Percentiles rank a stretch among this genome's conserved stretches.
These are phyloP conservation scores for Mormyrus hasselquistii DNA, from an alignment of 2,797 vertebrate genomes.

Conservation along the genomic window DNA sequence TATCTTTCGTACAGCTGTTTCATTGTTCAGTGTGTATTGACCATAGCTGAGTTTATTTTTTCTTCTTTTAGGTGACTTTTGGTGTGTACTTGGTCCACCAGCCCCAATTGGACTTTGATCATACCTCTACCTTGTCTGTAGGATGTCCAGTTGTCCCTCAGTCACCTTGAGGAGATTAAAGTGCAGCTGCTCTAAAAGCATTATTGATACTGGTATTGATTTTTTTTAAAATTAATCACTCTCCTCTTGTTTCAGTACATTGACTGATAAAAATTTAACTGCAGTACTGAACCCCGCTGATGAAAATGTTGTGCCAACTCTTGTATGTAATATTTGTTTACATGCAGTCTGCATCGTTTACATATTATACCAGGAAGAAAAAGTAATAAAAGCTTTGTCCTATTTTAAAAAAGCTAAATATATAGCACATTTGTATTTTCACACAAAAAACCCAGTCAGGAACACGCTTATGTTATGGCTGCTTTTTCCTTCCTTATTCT, in stretches of 20 bases:
- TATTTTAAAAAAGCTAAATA: not conserved
- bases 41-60: not conserved
- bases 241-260: not conserved
- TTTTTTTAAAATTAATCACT: not conserved
- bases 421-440: not conserved
- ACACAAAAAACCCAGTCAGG: not conserved
- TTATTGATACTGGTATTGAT: not conserved
- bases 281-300: not conserved
- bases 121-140: conserved; percentile 33
- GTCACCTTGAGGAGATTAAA: not conserved
- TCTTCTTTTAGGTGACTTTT: conserved; percentile 57
- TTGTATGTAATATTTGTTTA: not conserved
- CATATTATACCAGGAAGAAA: not conserved
- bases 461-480: not conserved
- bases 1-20: not conserved
- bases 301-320: not conserved
- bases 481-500: not conserved
- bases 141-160: conserved; percentile 28
- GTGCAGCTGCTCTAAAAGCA: not conserved
- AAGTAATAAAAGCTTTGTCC: not conserved
- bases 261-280: not conserved
- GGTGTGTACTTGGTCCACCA: conserved; percentile 61
- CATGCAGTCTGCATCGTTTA: not conserved
- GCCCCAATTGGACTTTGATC: conserved; percentile 26
- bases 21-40: not conserved